These are phyloP conservation scores for Rhineura floridana DNA, from an alignment of 2,113 vertebrate genomes.

Conservation along the genomic window DNA sequence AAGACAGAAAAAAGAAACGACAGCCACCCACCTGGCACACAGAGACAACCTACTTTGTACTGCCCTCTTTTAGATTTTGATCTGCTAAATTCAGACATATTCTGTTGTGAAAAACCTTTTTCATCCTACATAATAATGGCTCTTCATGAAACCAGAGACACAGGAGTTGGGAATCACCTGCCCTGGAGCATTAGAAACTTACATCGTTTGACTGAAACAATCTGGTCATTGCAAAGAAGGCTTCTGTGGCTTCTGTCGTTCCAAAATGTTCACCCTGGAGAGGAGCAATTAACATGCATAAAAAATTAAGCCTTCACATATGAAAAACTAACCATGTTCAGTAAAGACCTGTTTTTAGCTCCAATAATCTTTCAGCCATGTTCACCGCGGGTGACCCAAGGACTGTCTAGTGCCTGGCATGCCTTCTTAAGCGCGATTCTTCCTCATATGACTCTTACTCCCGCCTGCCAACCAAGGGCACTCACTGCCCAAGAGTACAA, in stretches of 20 bases:
- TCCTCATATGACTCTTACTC: background rate
- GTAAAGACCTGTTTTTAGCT: background rate
- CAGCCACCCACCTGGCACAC: too few relatives aligned
- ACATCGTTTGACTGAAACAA: slow-evolving; percentile 98
- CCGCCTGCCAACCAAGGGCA: background rate
- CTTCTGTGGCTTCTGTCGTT: slow-evolving; percentile 95
- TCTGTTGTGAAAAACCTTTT: background rate
- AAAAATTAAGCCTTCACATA: background rate
- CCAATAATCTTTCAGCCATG: background rate
- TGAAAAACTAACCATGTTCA: accelerated
- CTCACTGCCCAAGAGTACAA: too few relatives aligned
- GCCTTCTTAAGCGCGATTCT: background rate
- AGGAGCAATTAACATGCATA: background rate
- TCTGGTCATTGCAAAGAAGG: slow-evolving; percentile 98
- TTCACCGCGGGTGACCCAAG: background rate
- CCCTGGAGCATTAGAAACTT: slow-evolving; percentile 57
- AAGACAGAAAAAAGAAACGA: background rate
- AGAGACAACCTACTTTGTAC: background rate
- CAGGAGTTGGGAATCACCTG: background rate
- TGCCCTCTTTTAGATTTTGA: too few relatives aligned
- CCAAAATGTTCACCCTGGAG: slow-evolving; percentile 93
- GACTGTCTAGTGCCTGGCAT: too few relatives aligned
- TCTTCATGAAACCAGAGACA: background rate
- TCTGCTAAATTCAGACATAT: background rate
- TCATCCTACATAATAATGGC: too few relatives aligned